Percentiles rank a stretch among this genome's conserved stretches.
phyloP scores from a whole-genome alignment of 2,888 invertebrate genomes.

The Chrysodeixis includens region DNA sequence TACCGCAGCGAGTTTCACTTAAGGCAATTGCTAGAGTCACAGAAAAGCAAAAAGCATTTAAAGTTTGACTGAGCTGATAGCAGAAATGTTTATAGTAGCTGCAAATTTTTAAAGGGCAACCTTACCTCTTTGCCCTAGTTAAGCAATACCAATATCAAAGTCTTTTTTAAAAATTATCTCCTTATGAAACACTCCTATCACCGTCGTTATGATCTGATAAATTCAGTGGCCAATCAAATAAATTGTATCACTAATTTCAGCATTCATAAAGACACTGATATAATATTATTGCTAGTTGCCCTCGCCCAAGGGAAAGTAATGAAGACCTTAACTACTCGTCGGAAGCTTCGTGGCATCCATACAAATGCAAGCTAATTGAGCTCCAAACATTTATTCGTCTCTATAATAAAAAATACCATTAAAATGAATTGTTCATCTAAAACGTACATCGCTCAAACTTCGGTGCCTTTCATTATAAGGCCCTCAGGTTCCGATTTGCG shows the following conservation, averaged over 20 bases:
- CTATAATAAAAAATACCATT: conserved; percentile 21
- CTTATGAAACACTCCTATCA: no score
- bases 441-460: conserved; percentile 29
- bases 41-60: not conserved
- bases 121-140: no score
- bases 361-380: conserved; percentile 4
- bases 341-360: conserved; percentile 4
- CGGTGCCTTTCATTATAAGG: conserved; percentile 35
- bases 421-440: conserved; percentile 30
- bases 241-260: not conserved
- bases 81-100: not conserved
- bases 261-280: conserved; percentile 1
- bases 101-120: no score
- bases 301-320: conserved; percentile 1
- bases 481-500: conserved; percentile 52
- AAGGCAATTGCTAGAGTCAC: not conserved
- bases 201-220: not conserved
- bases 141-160: no score
- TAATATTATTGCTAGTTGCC: conserved; percentile 3
- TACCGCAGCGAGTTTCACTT: not conserved
- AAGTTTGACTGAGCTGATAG: not conserved
- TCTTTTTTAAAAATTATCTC: no score
- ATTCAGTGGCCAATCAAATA: not conserved
- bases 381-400: conserved; percentile 4
- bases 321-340: not conserved